These are phyloP conservation scores for Clinocottus analis DNA, from an alignment of 2,113 vertebrate species.

Conservation along the genomic window DNA sequence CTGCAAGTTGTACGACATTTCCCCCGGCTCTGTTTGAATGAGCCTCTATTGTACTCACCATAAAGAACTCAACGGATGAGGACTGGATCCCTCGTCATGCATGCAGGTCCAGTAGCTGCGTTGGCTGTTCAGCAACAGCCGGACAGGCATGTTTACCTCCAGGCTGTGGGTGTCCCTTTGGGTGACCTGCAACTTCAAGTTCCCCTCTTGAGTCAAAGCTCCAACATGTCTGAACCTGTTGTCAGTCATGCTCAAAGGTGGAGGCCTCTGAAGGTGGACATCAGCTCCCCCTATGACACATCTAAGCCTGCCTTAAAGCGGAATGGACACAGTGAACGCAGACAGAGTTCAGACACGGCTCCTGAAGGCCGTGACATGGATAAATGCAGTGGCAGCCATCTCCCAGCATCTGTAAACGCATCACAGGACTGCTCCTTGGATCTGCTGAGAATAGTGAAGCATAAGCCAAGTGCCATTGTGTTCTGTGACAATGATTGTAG, in stretches of 20 bases:
- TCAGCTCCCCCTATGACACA: conserved; percentile 6
- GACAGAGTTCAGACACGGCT: conserved; percentile 20
- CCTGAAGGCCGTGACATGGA: conserved; percentile 11
- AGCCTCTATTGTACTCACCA: background rate
- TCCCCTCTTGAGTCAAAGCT: conserved; percentile 22
- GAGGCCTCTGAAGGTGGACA: conserved; percentile 30
- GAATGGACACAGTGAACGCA: conserved; percentile 31
- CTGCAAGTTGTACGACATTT: background rate
- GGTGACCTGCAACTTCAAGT: conserved; percentile 44
- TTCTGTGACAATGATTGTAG: conserved; percentile 73
- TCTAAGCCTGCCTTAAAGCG: background rate
- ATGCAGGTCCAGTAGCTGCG: conserved; percentile 31
- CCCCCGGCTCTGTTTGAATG: background rate
- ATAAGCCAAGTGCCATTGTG: conserved; percentile 80
- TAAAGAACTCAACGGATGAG: conserved; percentile 25
- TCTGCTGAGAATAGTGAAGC: conserved; percentile 77
- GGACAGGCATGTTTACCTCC: conserved; percentile 26
- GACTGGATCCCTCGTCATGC: conserved; percentile 31
- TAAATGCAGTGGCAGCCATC: background rate
- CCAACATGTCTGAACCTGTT: conserved; percentile 56
- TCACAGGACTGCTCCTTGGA: conserved; percentile 50
- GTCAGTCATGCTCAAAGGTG: conserved; percentile 9
- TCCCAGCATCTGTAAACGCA: background rate
- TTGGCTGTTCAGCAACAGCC: conserved; percentile 33
- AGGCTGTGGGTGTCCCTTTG: conserved; percentile 32